Evolutionary conservation across 2,113 vertebrate species (phyloP).

Genomic region (Thamnophis sirtalis): DNA sequence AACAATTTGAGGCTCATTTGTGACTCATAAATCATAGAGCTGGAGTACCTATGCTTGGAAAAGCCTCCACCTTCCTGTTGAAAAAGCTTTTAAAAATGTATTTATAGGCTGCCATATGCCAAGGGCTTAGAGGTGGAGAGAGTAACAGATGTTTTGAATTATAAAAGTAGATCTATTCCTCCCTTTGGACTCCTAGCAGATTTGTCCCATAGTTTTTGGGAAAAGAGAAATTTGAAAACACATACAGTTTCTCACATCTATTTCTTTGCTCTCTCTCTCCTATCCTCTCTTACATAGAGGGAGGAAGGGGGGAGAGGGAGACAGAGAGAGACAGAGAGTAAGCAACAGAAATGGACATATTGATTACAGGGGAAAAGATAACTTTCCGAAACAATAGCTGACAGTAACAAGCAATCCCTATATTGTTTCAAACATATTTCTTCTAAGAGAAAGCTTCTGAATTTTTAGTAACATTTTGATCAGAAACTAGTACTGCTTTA

Average conservation of each 20-base stretch:
- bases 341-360: not conserved
- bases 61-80: not conserved
- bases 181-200: not conserved
- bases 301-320: not conserved
- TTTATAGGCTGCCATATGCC: slow-evolving; percentile 10
- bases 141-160: not conserved
- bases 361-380: not conserved
- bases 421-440: not conserved
- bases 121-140: not conserved
- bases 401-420: not conserved
- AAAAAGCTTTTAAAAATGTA: not conserved
- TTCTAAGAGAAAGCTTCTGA: not conserved
- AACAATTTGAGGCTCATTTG: slow-evolving; percentile 2
- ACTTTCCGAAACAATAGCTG: not conserved
- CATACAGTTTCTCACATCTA: not conserved
- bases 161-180: not conserved
- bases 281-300: not conserved
- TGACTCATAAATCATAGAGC: not conserved
- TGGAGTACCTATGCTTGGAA: not conserved
- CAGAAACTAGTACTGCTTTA: not conserved
- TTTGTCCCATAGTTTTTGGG: not conserved
- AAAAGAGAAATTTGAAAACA: not conserved
- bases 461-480: not conserved
- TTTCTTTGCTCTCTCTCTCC: not conserved
- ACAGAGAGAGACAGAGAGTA: no score